phyloP scores from a whole-genome alignment of 2,113 vertebrate species.

The Cyanoderma ruficeps region DNA sequence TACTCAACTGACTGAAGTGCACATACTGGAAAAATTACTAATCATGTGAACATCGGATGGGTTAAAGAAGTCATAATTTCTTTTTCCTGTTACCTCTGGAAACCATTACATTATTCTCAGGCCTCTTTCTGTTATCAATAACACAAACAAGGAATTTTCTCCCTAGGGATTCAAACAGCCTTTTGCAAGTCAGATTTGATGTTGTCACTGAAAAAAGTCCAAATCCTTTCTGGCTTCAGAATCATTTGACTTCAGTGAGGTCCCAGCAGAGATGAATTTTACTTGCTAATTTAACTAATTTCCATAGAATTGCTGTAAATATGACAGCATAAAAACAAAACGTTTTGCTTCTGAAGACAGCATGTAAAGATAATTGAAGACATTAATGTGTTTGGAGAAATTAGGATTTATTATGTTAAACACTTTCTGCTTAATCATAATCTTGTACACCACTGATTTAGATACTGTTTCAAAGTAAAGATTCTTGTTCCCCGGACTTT shows the following conservation, averaged over 20 bases:
- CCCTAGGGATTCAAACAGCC: not conserved
- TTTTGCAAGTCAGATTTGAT: not conserved
- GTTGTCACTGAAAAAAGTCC: not conserved
- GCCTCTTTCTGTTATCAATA: not conserved
- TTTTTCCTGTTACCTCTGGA: not conserved
- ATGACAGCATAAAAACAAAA: not conserved
- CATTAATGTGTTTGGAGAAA: not conserved
- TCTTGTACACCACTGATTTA: not conserved
- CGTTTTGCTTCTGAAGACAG: not conserved
- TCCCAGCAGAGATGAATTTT: not conserved
- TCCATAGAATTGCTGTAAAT: not conserved
- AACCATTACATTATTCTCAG: not conserved
- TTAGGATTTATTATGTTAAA: not conserved
- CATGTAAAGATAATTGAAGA: not conserved
- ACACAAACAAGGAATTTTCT: not conserved
- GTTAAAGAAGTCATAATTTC: not conserved
- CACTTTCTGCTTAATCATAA: not conserved
- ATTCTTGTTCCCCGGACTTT: not conserved
- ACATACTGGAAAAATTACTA: not conserved
- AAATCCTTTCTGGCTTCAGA: not conserved
- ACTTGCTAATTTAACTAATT: not conserved
- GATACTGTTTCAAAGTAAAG: not conserved
- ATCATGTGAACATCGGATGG: not conserved
- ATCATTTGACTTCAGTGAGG: not conserved
- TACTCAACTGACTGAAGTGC: conserved; percentile 75